Conservation (phyloP, 2,113 vertebrate genomes). For the Brachionichthys hirsutus region DNA sequence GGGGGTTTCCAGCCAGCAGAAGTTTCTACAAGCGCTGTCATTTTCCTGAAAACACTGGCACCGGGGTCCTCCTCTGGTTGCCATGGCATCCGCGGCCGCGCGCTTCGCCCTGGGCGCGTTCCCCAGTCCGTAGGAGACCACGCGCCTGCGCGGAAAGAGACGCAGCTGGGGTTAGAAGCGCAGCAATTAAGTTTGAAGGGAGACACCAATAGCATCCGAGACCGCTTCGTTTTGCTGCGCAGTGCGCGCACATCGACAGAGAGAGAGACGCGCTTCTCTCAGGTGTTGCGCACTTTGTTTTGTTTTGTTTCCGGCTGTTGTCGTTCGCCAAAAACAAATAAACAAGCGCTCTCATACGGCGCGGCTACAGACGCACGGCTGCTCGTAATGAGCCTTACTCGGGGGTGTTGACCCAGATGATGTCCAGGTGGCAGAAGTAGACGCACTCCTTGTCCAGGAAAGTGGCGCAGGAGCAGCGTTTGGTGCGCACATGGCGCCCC, state of each 20-base stretch:
- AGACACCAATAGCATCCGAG: too few relatives aligned
- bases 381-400: constrained; percentile 78
- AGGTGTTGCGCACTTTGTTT: too few relatives aligned
- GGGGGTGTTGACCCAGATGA: constrained; percentile 99
- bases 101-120: constrained; percentile 84
- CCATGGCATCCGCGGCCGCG: constrained; percentile 71
- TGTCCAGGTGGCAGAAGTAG: constrained; percentile 98
- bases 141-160: constrained; percentile 75
- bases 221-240: too few relatives aligned
- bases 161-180: too few relatives aligned
- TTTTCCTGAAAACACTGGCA: constrained; percentile 80
- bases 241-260: too few relatives aligned
- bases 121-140: constrained; percentile 92
- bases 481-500: constrained; percentile 75
- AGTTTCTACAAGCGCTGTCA: constrained; percentile 84
- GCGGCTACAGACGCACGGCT: too few relatives aligned
- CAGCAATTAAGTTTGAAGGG: too few relatives aligned
- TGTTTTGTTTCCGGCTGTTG: too few relatives aligned
- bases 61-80: constrained; percentile 57
- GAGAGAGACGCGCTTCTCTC: too few relatives aligned
- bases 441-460: constrained; percentile 95
- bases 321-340: too few relatives aligned
- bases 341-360: too few relatives aligned
- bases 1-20: constrained; percentile 77
- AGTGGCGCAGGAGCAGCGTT: constrained; percentile 92